phyloP scores from a whole-genome alignment of 2,113 vertebrate species.

The Apaloderma vittatum region DNA sequence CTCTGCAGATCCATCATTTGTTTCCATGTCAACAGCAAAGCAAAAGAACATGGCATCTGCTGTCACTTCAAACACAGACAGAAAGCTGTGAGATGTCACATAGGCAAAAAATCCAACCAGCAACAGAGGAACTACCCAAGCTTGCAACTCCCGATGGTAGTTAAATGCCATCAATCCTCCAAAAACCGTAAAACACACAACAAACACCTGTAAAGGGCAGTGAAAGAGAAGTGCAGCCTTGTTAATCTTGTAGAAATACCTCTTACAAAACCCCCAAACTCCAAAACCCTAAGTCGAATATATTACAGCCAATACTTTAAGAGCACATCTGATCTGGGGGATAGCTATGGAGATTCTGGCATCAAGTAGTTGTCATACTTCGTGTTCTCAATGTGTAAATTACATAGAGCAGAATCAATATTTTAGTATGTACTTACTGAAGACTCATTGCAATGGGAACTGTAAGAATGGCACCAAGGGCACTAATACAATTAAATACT shows the following conservation, averaged over 20 bases:
- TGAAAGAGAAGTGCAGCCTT: background rate
- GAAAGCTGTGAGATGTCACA: slow-evolving; percentile 80
- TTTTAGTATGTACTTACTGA: background rate
- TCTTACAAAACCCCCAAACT: background rate
- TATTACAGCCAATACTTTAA: background rate
- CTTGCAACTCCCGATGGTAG: slow-evolving; percentile 78
- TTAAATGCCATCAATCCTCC: slow-evolving; percentile 86
- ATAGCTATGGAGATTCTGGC: background rate
- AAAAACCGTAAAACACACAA: slow-evolving; percentile 83
- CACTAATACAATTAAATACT: background rate
- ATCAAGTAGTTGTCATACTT: background rate
- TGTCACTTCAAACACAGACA: slow-evolving; percentile 83
- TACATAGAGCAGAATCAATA: background rate
- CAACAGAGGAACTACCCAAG: slow-evolving; percentile 82
- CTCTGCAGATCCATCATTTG: slow-evolving; percentile 82
- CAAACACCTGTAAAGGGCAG: slow-evolving; percentile 75
- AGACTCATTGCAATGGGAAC: background rate
- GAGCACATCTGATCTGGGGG: background rate
- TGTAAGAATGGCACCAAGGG: background rate
- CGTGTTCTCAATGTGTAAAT: background rate
- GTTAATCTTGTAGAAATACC: background rate
- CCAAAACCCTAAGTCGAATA: background rate
- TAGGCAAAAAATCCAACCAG: slow-evolving; percentile 81
- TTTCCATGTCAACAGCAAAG: slow-evolving; percentile 82
- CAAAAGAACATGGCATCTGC: slow-evolving; percentile 80